Conservation (phyloP, 2,797 vertebrate genomes). For the Zonotrichia albicollis region DNA sequence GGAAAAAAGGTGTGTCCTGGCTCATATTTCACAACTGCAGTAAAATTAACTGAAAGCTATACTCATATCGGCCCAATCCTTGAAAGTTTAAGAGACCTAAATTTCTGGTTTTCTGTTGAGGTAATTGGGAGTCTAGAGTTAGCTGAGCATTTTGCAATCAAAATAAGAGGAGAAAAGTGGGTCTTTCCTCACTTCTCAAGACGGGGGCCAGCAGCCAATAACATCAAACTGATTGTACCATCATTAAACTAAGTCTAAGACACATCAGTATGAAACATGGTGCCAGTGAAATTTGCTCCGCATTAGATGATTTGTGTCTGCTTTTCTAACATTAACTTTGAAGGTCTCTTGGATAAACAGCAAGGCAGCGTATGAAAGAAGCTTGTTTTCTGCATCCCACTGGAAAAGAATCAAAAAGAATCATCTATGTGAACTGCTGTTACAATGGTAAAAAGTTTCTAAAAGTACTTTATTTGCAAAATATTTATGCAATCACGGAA, state of each 20-base stretch:
- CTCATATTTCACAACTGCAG: constrained; percentile 44
- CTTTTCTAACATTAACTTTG: constrained; percentile 6
- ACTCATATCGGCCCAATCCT: neutral
- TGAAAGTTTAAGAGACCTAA: neutral
- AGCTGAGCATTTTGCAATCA: neutral
- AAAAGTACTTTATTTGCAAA: neutral
- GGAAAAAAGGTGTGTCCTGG: constrained; percentile 26
- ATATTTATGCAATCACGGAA: constrained; percentile 15
- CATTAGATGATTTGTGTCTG: neutral
- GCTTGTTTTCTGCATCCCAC: neutral
- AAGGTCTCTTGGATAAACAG: constrained; percentile 7
- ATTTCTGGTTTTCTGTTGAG: neutral
- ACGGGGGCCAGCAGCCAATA: neutral
- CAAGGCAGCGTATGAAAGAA: neutral
- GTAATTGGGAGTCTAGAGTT: neutral
- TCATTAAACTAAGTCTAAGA: neutral
- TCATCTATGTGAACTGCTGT: neutral
- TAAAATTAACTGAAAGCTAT: constrained; percentile 45
- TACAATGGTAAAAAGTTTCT: neutral
- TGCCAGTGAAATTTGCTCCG: neutral
- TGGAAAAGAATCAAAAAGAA: constrained; percentile 32
- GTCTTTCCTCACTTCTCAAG: neutral
- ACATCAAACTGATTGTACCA: neutral
- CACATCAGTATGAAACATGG: neutral
- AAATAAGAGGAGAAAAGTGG: neutral